phyloP scores from a whole-genome alignment of 1,140 invertebrate species.

The Oppia nitens region DNA sequence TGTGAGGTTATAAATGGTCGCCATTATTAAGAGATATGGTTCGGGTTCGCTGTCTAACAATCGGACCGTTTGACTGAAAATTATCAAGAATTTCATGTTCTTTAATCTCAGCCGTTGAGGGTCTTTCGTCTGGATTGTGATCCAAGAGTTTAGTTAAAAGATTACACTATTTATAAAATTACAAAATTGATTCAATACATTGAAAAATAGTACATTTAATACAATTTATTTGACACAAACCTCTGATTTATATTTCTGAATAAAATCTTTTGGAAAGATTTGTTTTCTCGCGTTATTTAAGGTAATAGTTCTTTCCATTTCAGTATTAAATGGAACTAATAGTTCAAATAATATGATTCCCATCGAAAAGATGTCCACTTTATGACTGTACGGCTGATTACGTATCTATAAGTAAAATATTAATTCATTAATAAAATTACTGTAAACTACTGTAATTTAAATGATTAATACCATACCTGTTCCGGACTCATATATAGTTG shows the following conservation, averaged over 20 bases:
- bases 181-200: slow-evolving; percentile 28
- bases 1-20: neutral
- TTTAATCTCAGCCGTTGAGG: slow-evolving; percentile 50
- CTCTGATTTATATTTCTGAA: slow-evolving; percentile 10
- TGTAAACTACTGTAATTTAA: slow-evolving; percentile 5
- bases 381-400: slow-evolving; percentile 64
- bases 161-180: slow-evolving; percentile 46
- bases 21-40: neutral
- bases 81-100: slow-evolving; percentile 4
- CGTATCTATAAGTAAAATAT: slow-evolving; percentile 34
- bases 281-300: slow-evolving; percentile 10
- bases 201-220: slow-evolving; percentile 2
- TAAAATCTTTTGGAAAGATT: slow-evolving; percentile 14
- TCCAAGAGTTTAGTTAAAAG: slow-evolving; percentile 59
- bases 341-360: slow-evolving; percentile 88
- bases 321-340: slow-evolving; percentile 66
- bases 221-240: slow-evolving; percentile 2
- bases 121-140: slow-evolving; percentile 46
- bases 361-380: slow-evolving; percentile 91
- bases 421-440: slow-evolving; percentile 1
- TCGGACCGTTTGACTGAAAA: neutral
- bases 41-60: neutral
- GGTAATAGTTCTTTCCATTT: slow-evolving; percentile 57
- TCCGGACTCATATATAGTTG: slow-evolving; percentile 95
- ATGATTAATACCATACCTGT: slow-evolving; percentile 37